Base-by-base conservation (phyloP, 2,888 invertebrate genomes). In the Ischnura elegans region DNA sequence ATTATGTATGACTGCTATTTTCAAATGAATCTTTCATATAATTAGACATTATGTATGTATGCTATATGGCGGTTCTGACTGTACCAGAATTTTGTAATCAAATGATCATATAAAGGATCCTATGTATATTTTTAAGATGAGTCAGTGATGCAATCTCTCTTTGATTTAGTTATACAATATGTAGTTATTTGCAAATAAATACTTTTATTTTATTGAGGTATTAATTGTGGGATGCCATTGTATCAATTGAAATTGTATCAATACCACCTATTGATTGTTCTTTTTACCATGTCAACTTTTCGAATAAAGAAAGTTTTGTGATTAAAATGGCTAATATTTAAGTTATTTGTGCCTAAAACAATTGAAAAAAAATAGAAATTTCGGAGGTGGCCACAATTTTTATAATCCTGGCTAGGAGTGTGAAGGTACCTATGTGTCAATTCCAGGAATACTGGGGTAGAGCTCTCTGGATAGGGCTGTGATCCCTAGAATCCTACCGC, bases 41-140 rank as follows among this genome's bases (percentile, higher is more conserved):
- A 47, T 47, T 87, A 29, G 47, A 16, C 29, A 51, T 61, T 46
- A 43, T 61, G 61, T 61, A 25, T 43, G 61, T 5, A 66, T 90
- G 43, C 55, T 51, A 51, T 43, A 5, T 45, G 61, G n/a, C 66
- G 90, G 43, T 66, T 90, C 6, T 90, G 43, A 90, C 43, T 5
- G 5, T 61, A 90, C 25, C 43, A 13, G 55, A 61, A 90, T 90
- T 61, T 90, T 90, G 45, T 90, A 90, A 61, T 61, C 29, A 61
- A 61, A 61, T n/a, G 43, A 42, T 61, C 19, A 55, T 42, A 90
- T 66, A 61, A 61, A 90, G 43, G 61, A 90, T 42, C 25, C 8
- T 51, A 51, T 19, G n/a, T 87, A 55, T 90, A 90, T 90, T 90
- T 90, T 90, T 90, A 90, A 90, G n/a, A 61, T n/a, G 66, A 36